Evolutionary conservation across 2,113 vertebrate species (phyloP).

Genomic region (Mustelus asterias): DNA sequence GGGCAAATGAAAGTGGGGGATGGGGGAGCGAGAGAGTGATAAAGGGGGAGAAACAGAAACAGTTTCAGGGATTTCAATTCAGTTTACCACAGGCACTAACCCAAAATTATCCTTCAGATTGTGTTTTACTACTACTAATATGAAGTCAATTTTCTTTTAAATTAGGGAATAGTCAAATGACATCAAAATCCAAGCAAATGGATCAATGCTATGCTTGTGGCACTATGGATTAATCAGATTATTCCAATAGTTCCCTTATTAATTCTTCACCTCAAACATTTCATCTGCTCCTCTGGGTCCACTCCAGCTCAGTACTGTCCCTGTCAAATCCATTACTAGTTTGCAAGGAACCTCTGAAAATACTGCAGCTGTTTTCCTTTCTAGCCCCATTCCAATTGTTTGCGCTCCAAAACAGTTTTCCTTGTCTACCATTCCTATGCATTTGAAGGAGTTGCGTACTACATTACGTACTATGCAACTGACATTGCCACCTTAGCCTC

Average conservation of each 20-base stretch:
- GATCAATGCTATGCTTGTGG: background rate
- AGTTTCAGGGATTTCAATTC: background rate
- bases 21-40: background rate
- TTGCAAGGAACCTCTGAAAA: background rate
- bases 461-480: too few relatives aligned
- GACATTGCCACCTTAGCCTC: too few relatives aligned
- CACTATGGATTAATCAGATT: background rate
- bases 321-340: background rate
- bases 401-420: background rate
- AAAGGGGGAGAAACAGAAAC: conserved; percentile 33
- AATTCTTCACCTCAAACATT: background rate
- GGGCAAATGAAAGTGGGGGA: background rate
- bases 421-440: background rate
- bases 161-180: background rate
- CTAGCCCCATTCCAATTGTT: background rate
- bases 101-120: background rate
- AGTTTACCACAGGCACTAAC: background rate
- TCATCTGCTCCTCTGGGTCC: background rate
- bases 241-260: background rate
- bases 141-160: background rate
- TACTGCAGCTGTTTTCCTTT: background rate
- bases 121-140: background rate
- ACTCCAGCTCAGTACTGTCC: background rate
- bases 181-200: background rate
- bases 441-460: background rate